Percentiles rank a stretch among this genome's conserved stretches.
Evolutionary conservation across 2,888 invertebrate species (phyloP).

Genomic region (Buathra laborator): DNA sequence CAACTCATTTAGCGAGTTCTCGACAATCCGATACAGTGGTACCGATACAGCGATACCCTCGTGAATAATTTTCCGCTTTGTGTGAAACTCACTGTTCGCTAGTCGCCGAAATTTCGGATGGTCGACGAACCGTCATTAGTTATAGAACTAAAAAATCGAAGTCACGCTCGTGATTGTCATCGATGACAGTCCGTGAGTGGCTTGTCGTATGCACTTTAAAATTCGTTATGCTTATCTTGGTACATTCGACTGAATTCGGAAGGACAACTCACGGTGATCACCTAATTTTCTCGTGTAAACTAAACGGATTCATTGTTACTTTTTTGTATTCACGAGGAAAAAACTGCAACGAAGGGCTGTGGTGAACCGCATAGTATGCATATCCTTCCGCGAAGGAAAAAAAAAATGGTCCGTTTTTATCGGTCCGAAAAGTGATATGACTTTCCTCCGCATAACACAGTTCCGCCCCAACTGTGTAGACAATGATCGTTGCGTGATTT

Average conservation of each 20-base stretch:
- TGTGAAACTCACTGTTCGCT: not conserved
- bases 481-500: not conserved
- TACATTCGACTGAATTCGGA: too few species aligned
- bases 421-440: too few species aligned
- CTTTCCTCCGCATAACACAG: not conserved
- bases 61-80: not conserved
- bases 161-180: conserved; percentile 23
- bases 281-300: not conserved
- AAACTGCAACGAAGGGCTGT: not conserved
- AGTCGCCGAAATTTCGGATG: not conserved
- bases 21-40: not conserved
- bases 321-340: not conserved
- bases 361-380: not conserved
- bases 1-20: too few species aligned
- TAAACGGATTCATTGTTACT: not conserved
- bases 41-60: too few species aligned
- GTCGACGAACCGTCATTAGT: conserved; percentile 17
- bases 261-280: not conserved
- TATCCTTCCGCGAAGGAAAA: not conserved
- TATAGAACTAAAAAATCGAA: conserved; percentile 16
- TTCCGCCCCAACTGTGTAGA: not conserved
- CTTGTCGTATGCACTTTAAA: not conserved
- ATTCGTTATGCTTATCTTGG: not conserved
- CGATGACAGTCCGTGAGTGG: not conserved
- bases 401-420: too few species aligned